Evolutionary conservation across 2,888 invertebrate species (phyloP), one percentile per base, ranked within the genome.

Genomic region (Tetragonisca angustula): DNA sequence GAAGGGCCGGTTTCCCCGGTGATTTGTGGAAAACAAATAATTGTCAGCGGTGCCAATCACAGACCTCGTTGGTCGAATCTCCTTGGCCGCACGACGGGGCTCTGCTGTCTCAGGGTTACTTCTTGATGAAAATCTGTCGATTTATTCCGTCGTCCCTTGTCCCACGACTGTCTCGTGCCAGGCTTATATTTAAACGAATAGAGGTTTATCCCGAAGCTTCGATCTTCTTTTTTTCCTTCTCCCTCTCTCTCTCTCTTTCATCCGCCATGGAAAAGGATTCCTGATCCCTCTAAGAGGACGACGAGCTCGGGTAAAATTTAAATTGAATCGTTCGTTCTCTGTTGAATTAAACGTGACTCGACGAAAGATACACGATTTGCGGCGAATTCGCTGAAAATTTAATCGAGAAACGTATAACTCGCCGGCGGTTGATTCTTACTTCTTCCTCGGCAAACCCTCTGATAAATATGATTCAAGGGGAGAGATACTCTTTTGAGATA

Each of bases 11-110:
- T 73, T 61, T 61, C 56, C 80, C 75, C 52, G 71, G 92, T 91
- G 91, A 92, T 92, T 92, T 92, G 90, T 91, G 90, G 91, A 88
- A 91, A 90, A 89, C 92, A 91, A 91, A 92, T 92, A 92, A 92
- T 92, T 92, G 91, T 91, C 92, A 89, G 85, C 74, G 91, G 87
- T 91, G 91, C 89, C 92, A 91, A 91, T 92, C 90, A 90, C 89
- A 88, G 88, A 76, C 77, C 87, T 91, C 87, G 89, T 91, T 90
- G 89, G 86, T 86, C 81, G 82, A 75, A 67, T 73, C 78, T 73
- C 70, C 77, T 70, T 43, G 62, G 36, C 32, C 64, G 71, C 72
- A 62, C 70, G 65, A 56, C 32, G 61, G 36, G 50, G 32, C 50
- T 52, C 32, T 4, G 52, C 72, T 81, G 76, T 81, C 79, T 67